Base-by-base conservation (phyloP, 2,888 invertebrate genomes). In the Ectemnius cavifrons region DNA sequence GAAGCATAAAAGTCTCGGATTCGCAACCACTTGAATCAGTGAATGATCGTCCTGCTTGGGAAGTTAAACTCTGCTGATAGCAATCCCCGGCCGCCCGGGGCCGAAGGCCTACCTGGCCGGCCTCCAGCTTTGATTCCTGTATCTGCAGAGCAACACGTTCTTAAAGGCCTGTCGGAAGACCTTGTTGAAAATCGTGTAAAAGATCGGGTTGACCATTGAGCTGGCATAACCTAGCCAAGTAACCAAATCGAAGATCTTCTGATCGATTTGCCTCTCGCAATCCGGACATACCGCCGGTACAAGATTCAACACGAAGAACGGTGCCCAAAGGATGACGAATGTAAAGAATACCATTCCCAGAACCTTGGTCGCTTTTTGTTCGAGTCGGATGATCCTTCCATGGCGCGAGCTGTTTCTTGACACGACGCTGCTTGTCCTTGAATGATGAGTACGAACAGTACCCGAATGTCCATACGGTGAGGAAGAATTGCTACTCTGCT, bases 291-390 rank as follows among this genome's bases (percentile, higher is more conserved):
- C 93, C 0, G 96, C 96, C 14, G 97, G 96, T 79, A 97, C 92
- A 88, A 98, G 93, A 89, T 98, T 98, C 13, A 97, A 92, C 6
- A 97, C 95, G 91, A 98, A 98, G 92, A 98, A 98, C 13, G 98
- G 98, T n/a, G 97, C 96, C 98, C 98, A 98, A 49, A 98, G 93
- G 60, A 98, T 95, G 37, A 98, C 97, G 89, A 98, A 98, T 0
- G 97, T 97, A 91, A 97, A 97, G 92, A 98, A 98, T 1, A 98
- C 97, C 0, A 98, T 96, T 2, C 98, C 98, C 20, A 98, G 92
- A 4, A 98, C 98, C 92, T 98, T 98, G 13, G 98, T 98, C 0
- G 99, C 99, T 91, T 98, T 98, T 89, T 98, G 98, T 90, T 99
- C 98, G 66, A 97, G 93, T 4, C 96, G 93, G 67, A 98, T 94